Percentiles rank a stretch among this genome's conserved stretches.
These are phyloP conservation scores for Fringilla coelebs DNA, from an alignment of 2,797 vertebrate genomes.

Conservation along the genomic window DNA sequence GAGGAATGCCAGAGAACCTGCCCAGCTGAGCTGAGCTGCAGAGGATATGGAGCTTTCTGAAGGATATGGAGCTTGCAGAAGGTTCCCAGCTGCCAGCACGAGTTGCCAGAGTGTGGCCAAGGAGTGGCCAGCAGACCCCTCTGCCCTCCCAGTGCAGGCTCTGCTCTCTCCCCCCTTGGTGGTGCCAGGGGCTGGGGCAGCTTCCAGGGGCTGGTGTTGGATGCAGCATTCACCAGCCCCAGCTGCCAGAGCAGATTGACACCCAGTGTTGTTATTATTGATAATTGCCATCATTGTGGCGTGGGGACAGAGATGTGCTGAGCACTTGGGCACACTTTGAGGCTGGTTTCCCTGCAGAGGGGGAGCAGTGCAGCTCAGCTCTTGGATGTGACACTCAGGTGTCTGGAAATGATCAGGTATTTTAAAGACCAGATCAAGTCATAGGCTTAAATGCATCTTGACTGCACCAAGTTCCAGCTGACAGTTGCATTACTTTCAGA, in stretches of 20 bases:
- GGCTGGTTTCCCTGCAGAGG: neutral
- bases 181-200: accelerated
- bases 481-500: neutral
- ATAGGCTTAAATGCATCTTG: neutral
- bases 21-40: neutral
- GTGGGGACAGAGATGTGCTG: neutral
- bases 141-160: neutral
- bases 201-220: neutral
- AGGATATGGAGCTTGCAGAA: accelerated
- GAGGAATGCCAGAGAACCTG: neutral
- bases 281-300: neutral
- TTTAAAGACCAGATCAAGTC: neutral
- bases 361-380: neutral
- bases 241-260: neutral
- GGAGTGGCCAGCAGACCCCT: neutral
- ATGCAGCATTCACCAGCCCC: neutral
- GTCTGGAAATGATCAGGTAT: neutral
- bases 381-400: neutral
- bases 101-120: neutral
- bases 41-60: neutral
- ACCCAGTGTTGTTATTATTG: neutral
- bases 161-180: neutral
- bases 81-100: neutral
- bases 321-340: neutral
- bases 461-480: neutral